Conservation (phyloP, 2,888 invertebrate genomes). For the Euplagia quadripunctaria region DNA sequence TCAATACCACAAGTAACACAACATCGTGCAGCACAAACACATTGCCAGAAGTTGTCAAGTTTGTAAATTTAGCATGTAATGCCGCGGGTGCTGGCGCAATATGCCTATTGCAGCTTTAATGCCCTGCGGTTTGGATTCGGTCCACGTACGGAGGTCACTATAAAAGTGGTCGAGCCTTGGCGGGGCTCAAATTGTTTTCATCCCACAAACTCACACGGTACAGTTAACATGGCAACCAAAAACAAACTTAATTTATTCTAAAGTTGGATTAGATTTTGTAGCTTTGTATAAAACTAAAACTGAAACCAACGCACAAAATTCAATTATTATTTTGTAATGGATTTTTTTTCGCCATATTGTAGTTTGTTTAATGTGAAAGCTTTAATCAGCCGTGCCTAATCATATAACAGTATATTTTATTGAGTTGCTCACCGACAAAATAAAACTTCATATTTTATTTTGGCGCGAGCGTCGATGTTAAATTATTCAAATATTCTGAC, state of each 20-base stretch:
- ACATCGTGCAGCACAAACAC: constrained; percentile 22
- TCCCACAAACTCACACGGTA: constrained; percentile 69
- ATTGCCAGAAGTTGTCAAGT: constrained; percentile 60
- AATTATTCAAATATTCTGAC: constrained; percentile 84
- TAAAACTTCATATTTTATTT: constrained; percentile 75
- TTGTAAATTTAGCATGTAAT: constrained; percentile 64
- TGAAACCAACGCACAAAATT: constrained; percentile 23
- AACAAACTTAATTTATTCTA: constrained; percentile 60
- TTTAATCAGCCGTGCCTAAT: constrained; percentile 42
- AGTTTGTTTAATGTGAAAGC: constrained; percentile 27
- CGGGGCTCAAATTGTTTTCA: constrained; percentile 79
- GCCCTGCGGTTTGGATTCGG: constrained; percentile 79
- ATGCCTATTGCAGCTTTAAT: constrained; percentile 77
- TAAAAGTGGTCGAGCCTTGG: constrained; percentile 75
- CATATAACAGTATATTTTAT: constrained; percentile 34
- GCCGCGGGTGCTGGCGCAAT: constrained; percentile 66
- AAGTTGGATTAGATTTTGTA: constrained; percentile 54
- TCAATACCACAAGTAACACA: constrained; percentile 1
- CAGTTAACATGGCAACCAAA: constrained; percentile 61
- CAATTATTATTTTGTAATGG: background rate
- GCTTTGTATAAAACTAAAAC: constrained; percentile 45
- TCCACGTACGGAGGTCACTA: constrained; percentile 76
- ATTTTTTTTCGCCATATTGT: constrained; percentile 26
- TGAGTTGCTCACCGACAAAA: constrained; percentile 51
- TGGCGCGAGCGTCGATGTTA: constrained; percentile 71